phyloP scores from a whole-genome alignment of 35 echinoderm and acorn worm genomes.

The Lytechinus variegatus region DNA sequence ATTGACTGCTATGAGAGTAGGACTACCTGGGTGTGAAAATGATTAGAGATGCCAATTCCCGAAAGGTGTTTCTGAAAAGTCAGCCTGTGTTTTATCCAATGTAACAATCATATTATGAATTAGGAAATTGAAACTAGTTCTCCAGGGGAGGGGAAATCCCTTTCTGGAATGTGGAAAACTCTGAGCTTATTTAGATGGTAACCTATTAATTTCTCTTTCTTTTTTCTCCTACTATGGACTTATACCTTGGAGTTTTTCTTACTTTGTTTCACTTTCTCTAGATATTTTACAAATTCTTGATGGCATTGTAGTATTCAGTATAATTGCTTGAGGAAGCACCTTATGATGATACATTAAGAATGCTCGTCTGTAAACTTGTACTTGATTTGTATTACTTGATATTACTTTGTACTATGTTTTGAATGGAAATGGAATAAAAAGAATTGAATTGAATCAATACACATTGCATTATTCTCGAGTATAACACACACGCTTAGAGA shows the following conservation, averaged over 20 bases:
- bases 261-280: background rate
- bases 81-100: background rate
- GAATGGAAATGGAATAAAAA: too few relatives aligned
- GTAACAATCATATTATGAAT: too few relatives aligned
- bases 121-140: background rate
- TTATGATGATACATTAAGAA: too few relatives aligned
- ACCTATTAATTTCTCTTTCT: background rate
- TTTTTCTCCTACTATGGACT: background rate
- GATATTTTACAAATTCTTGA: background rate
- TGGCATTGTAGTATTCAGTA: background rate
- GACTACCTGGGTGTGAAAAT: background rate
- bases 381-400: too few relatives aligned
- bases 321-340: background rate
- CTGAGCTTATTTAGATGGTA: too few relatives aligned
- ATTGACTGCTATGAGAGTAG: conserved; percentile 10
- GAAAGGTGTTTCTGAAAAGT: background rate
- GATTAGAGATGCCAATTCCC: background rate
- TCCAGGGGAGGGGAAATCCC: background rate
- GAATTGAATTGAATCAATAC: too few relatives aligned
- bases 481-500: too few relatives aligned
- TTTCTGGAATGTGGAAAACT: too few relatives aligned
- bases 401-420: too few relatives aligned
- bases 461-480: too few relatives aligned
- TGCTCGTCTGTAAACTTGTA: too few relatives aligned
- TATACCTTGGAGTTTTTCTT: background rate